These are phyloP conservation scores for Ooceraea biroi DNA, from an alignment of 1,140 invertebrate genomes.

Conservation along the genomic window DNA sequence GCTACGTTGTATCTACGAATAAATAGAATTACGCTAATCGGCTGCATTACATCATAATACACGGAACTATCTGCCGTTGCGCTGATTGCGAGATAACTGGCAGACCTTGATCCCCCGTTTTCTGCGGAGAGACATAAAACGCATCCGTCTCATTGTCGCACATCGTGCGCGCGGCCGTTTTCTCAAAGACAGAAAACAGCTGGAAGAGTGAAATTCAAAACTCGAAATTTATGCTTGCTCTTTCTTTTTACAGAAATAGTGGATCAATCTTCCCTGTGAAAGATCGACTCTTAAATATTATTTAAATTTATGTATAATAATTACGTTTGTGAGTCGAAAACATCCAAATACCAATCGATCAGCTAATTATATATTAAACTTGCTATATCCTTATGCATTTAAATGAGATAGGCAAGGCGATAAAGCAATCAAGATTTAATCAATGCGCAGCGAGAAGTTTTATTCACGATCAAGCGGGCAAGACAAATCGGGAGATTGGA, in stretches of 20 bases:
- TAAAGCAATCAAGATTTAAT: slow-evolving; percentile 29
- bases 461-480: slow-evolving; percentile 34
- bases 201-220: too few relatives aligned
- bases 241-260: not conserved
- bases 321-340: not conserved
- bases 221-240: not conserved
- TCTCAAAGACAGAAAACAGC: too few relatives aligned
- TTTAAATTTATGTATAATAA: not conserved
- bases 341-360: not conserved
- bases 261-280: not conserved
- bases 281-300: not conserved
- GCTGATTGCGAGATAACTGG: slow-evolving; percentile 74
- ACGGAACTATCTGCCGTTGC: slow-evolving; percentile 75
- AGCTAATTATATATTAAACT: not conserved
- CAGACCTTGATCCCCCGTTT: slow-evolving; percentile 73
- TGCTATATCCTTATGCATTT: not conserved
- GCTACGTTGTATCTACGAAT: slow-evolving; percentile 68
- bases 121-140: not conserved
- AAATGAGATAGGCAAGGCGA: slow-evolving; percentile 33
- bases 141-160: not conserved
- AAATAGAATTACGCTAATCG: slow-evolving; percentile 82
- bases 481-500: slow-evolving; percentile 49
- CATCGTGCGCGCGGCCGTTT: not conserved
- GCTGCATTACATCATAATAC: slow-evolving; percentile 80
- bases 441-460: slow-evolving; percentile 5